phyloP scores from a whole-genome alignment of 2,888 invertebrate species.

The Mallateleia sp. region DNA sequence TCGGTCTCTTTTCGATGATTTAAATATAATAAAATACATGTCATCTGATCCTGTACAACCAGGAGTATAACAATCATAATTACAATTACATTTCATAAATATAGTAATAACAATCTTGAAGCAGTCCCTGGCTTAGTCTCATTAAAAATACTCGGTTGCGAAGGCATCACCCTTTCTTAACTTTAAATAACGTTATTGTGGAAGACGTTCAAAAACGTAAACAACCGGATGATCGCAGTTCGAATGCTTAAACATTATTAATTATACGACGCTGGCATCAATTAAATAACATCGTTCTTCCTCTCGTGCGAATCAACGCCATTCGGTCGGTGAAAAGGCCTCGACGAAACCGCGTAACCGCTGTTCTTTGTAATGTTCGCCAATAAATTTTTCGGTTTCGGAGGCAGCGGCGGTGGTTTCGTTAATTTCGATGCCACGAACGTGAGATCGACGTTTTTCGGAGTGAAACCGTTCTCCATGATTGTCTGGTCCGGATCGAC shows the following conservation, averaged over 20 bases:
- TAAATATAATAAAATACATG: no score
- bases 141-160: no score
- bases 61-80: slow-evolving; percentile 85
- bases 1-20: slow-evolving; percentile 62
- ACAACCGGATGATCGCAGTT: no score
- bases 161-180: no score
- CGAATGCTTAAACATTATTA: no score
- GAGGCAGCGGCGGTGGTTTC: slow-evolving; percentile 94
- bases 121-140: no score
- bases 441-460: slow-evolving; percentile 61
- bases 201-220: no score
- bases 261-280: no score
- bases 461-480: slow-evolving; percentile 84
- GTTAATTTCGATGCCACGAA: slow-evolving; percentile 83
- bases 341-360: slow-evolving; percentile 84
- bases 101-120: slow-evolving; percentile 71
- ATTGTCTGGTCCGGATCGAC: slow-evolving; percentile 87
- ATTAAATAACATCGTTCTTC: slow-evolving; percentile 81
- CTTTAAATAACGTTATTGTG: no score
- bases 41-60: slow-evolving; percentile 85
- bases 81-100: slow-evolving; percentile 37
- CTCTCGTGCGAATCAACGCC: slow-evolving; percentile 81
- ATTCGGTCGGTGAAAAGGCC: slow-evolving; percentile 85
- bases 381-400: slow-evolving; percentile 93
- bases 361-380: slow-evolving; percentile 89